Conservation (phyloP, 1,140 invertebrate genomes). For the Drosophila bifasciata region DNA sequence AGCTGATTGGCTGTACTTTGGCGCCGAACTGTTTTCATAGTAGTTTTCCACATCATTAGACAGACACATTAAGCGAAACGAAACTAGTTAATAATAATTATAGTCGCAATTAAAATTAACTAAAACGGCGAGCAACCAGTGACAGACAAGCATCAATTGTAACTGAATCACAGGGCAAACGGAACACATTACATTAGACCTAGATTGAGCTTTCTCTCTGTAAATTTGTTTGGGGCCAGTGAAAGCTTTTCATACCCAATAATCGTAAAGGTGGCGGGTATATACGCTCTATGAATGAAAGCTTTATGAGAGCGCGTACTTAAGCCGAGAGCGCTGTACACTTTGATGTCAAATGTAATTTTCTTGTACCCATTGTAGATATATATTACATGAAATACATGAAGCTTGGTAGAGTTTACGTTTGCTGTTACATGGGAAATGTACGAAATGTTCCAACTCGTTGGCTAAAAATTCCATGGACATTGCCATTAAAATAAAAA, state of each 20-base stretch:
- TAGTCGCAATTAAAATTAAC: background rate
- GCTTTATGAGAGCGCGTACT: too few relatives aligned
- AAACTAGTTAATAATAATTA: constrained; percentile 12
- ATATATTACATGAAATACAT: too few relatives aligned
- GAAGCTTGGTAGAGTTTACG: too few relatives aligned
- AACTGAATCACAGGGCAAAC: constrained; percentile 8
- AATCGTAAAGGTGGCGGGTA: background rate
- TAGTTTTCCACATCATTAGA: constrained; percentile 36
- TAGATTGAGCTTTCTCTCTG: constrained; percentile 15
- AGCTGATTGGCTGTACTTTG: constrained; percentile 32
- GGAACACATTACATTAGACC: background rate
- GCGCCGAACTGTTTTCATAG: background rate
- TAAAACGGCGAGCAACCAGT: constrained; percentile 9
- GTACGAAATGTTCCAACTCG: too few relatives aligned
- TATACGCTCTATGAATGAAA: too few relatives aligned
- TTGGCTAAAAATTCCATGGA: too few relatives aligned
- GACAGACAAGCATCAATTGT: background rate
- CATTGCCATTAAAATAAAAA: too few relatives aligned
- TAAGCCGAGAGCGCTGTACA: too few relatives aligned
- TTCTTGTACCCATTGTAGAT: too few relatives aligned
- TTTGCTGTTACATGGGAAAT: too few relatives aligned
- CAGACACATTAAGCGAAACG: background rate
- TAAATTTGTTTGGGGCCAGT: background rate
- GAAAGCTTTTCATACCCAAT: constrained; percentile 13
- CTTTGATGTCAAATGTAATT: too few relatives aligned